phyloP scores from a whole-genome alignment of 2,888 invertebrate genomes.

The Drosophila koepferae region DNA sequence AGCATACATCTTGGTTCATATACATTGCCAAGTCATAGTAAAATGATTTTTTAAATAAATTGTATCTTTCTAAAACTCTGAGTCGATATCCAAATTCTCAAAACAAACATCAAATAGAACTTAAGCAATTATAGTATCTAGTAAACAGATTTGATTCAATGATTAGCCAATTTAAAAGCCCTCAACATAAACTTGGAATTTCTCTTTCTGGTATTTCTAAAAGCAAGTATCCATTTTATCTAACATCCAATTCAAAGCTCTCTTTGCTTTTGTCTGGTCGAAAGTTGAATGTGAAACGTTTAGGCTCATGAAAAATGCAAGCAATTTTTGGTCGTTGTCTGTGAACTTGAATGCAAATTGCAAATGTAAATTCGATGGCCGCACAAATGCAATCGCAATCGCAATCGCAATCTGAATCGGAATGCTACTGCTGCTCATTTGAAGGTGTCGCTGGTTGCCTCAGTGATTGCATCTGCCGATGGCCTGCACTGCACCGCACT shows the following conservation, averaged over 20 bases:
- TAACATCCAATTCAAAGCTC: background rate
- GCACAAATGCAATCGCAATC: conserved; percentile 26
- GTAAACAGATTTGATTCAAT: background rate
- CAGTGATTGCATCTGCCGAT: conserved; percentile 15
- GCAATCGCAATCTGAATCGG: conserved; percentile 4
- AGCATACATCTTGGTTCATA: no score
- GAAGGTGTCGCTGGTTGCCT: conserved; percentile 41
- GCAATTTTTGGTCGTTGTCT: conserved; percentile 31
- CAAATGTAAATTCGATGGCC: conserved; percentile 55
- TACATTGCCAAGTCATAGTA: no score
- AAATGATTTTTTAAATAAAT: no score
- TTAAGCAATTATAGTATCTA: no score
- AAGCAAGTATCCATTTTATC: background rate
- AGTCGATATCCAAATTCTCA: no score
- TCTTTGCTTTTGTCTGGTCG: conserved; percentile 25
- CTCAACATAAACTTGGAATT: background rate
- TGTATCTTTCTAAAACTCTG: no score
- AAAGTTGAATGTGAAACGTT: conserved; percentile 50
- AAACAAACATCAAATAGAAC: no score
- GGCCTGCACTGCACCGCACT: conserved; percentile 7
- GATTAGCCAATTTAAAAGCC: no score
- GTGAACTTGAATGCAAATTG: conserved; percentile 53
- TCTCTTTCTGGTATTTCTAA: background rate
- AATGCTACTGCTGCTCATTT: conserved; percentile 26
- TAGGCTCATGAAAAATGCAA: conserved; percentile 27